Percentiles rank a stretch among this genome's conserved stretches.
Conservation (phyloP, 2,888 invertebrate genomes). For the Laspeyria flexula region DNA sequence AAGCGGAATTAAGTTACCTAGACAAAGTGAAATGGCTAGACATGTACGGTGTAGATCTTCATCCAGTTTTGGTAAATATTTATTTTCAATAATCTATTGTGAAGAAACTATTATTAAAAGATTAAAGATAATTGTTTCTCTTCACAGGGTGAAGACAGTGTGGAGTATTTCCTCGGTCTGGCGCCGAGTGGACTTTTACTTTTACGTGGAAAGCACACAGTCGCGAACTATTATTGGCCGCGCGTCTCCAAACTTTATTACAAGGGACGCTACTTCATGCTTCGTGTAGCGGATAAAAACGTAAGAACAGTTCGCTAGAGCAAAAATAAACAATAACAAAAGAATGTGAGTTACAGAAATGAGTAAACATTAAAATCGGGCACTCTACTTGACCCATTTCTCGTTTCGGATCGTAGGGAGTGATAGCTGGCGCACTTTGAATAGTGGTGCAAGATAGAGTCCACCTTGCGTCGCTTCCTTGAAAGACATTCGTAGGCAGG, state of each 20-base stretch:
- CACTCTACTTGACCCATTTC: conserved; percentile 74
- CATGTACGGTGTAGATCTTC: conserved; percentile 99
- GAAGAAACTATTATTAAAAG: conserved; percentile 5
- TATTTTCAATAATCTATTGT: not conserved
- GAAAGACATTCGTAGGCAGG: conserved; percentile 84
- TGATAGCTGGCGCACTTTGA: conserved; percentile 69
- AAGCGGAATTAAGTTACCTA: conserved; percentile 97
- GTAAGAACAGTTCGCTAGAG: conserved; percentile 85
- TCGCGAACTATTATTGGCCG: conserved; percentile 99
- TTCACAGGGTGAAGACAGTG: conserved; percentile 96
- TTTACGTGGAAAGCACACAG: conserved; percentile 97
- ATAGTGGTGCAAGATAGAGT: conserved; percentile 78
- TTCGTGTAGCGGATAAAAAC: conserved; percentile 97
- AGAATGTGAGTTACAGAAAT: conserved; percentile 45
- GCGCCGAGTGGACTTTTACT: conserved; percentile 98
- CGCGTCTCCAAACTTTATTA: conserved; percentile 98
- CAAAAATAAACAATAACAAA: conserved; percentile 22
- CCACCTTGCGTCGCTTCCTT: conserved; percentile 76
- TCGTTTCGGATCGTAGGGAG: conserved; percentile 61
- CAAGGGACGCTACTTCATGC: conserved; percentile 98
- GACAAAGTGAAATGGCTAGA: conserved; percentile 99
- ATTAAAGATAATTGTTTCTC: conserved; percentile 22
- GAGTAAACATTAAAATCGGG: conserved; percentile 64
- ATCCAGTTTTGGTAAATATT: conserved; percentile 94
- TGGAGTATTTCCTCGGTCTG: conserved; percentile 97